Base-by-base conservation (phyloP, 92 coral and sea anemone genomes). In the Porites lobata region DNA sequence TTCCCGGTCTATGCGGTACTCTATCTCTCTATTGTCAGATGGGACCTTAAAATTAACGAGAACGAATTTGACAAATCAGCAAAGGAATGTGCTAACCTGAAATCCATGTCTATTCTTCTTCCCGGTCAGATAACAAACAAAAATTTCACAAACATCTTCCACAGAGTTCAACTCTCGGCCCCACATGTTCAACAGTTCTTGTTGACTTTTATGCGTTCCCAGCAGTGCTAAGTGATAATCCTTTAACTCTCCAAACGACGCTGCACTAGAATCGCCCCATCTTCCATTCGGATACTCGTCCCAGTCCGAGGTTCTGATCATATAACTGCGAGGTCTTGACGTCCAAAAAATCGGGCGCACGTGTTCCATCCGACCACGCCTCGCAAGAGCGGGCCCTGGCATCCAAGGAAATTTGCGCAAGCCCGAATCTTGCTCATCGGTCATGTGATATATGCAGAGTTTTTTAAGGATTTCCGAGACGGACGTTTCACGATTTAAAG, bases 311-410 rank as follows among this genome's bases (percentile, higher is more conserved):
- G 98, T 95, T 8, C 98, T 92, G 50, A 95, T 95, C 78, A 95
- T 86, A 63, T 93, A 95, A 76, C 98, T 95, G 51, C 96, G 91
- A 26, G 98, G 98, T 52, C 98, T 86, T 5, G 98, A 75, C 54
- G 98, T 95, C 98, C 98, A 95, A 88, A 95, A 95, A 74, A 95
- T 95, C 70, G 98, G 98, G 13, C 98, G 92, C 9, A 95, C 98
- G 58, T 82, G 88, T 72, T 90, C 98, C 76, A 87, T 86, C 53
- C 19, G 83, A 50, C 95, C 98, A 26, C 94, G 68, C 63, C 94
- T 85, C 10, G 86, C 85, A 61, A 88, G 90, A 38, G 88, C 94
- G 50, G 86, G 79, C 54, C 94, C 80, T 20, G 84, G 86, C 54
- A 86, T 84, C 95, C 98, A 94, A 7, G 98, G 95, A 19, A 90